Evolutionary conservation across 1,140 invertebrate genomes (phyloP), one percentile per base, ranked within the genome.

Genomic region (Drosophila lacertosa): DNA sequence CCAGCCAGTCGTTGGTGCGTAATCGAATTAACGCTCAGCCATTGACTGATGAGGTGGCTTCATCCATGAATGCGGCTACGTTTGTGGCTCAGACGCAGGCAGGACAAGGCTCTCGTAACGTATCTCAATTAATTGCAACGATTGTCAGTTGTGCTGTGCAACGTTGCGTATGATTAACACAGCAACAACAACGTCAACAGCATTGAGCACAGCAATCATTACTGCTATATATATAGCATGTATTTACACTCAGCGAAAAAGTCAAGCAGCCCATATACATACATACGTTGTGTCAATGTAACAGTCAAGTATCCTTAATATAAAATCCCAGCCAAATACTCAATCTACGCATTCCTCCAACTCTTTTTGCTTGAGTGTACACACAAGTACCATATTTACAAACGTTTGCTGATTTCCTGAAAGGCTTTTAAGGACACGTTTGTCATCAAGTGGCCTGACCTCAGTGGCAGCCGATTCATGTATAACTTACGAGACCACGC

Each of bases 101-200:
- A 10, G 13, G n/a, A 13, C 22, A 1, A 18, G 18, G 24, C 11
- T 33, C 32, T 35, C 2, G 54, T 29, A 32, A 37, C 24, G 37
- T n/a, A 29, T 40, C 26, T 40, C 51, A 54, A 35, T 54, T 80
- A 80, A 83, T 73, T 80, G 71, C 75, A 72, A 45, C 44, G 24
- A 45, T 57, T 47, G 51, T 10, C 51, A 18, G 48, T 18, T 39
- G 3, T 39, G 3, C 40, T 62, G 76, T 29, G 44, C 81, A 83
- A 69, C 81, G 54, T 66, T 44, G 81, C 81, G 80, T 83, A 83
- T 83, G 80, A 84, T 86, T 80, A 76, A 83, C 47, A 15, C 35
- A 57, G 24, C 45, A 26, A 20, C 35, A 26, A n/a, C 15, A 44
- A 18, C 16, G 35, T 35, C 16, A 18, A 24, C 42, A 45, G 18